These are phyloP conservation scores for Girardinus metallicus DNA, from an alignment of 2,797 vertebrate genomes.

Conservation along the genomic window DNA sequence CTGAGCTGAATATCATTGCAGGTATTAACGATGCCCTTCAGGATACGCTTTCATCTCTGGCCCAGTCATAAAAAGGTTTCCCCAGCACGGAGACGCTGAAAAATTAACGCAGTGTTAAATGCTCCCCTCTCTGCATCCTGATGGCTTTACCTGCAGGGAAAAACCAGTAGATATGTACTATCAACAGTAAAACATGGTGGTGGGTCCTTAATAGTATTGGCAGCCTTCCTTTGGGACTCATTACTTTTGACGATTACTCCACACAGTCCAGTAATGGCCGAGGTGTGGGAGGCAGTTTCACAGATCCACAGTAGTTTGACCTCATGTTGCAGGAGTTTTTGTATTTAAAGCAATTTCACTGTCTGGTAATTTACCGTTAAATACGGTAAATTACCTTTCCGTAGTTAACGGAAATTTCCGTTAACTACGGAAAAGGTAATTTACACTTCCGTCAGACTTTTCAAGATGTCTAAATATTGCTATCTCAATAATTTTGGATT, in stretches of 20 bases:
- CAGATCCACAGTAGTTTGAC: constrained; percentile 40
- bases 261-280: constrained; percentile 49
- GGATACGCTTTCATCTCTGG: constrained; percentile 34
- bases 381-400: too few relatives aligned
- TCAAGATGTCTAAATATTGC: background rate
- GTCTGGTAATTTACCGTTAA: too few relatives aligned
- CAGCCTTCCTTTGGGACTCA: constrained; percentile 66
- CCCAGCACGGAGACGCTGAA: constrained; percentile 5
- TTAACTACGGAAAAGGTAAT: constrained; percentile 29
- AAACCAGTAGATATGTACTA: constrained; percentile 33
- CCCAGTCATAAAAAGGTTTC: constrained; percentile 16
- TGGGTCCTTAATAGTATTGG: constrained; percentile 60
- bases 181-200: constrained; percentile 45
- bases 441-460: constrained; percentile 15
- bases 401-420: too few relatives aligned
- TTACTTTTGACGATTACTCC: constrained; percentile 56
- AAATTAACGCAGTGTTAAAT: constrained; percentile 15
- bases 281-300: constrained; percentile 58
- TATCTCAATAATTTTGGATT: background rate
- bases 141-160: constrained; percentile 44
- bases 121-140: constrained; percentile 20
- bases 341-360: constrained; percentile 50
- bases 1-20: constrained; percentile 18
- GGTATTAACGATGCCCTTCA: constrained; percentile 23
- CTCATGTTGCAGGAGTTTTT: constrained; percentile 32